Conservation (phyloP, 1,140 invertebrate species). For the Panagrolaimus sp. region DNA sequence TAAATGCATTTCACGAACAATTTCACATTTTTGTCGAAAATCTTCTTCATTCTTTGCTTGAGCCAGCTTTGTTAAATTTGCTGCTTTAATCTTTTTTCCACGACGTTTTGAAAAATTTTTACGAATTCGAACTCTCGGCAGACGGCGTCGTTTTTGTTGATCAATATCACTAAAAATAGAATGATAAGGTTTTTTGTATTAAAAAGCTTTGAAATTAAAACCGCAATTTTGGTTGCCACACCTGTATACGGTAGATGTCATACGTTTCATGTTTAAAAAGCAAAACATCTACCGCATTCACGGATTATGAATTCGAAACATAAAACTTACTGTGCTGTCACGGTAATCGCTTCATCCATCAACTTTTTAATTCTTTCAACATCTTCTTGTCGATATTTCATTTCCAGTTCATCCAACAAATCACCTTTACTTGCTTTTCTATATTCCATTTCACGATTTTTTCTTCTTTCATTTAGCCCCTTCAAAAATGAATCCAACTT, state of each 20-base stretch:
- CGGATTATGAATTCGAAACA: no score
- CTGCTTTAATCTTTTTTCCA: not conserved
- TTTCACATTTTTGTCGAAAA: not conserved
- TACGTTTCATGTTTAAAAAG: no score
- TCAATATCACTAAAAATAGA: slow-evolving; percentile 7
- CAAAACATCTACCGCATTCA: no score
- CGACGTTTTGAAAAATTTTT: not conserved
- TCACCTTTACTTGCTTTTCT: no score
- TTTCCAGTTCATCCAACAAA: not conserved
- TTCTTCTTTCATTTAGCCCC: not conserved
- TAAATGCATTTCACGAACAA: not conserved
- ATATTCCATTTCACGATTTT: not conserved
- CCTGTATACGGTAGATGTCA: no score
- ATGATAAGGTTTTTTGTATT: no score
- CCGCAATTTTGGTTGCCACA: no score
- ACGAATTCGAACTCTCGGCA: not conserved
- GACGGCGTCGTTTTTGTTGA: not conserved
- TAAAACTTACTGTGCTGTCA: not conserved
- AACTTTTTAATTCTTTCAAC: not conserved
- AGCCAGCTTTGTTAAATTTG: not conserved
- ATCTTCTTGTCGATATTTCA: not conserved
- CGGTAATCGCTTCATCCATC: not conserved
- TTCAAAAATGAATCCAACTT: not conserved
- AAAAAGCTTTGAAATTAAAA: no score
- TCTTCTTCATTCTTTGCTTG: not conserved